phyloP scores from a whole-genome alignment of 2,888 invertebrate genomes.

The Serripes groenlandicus region DNA sequence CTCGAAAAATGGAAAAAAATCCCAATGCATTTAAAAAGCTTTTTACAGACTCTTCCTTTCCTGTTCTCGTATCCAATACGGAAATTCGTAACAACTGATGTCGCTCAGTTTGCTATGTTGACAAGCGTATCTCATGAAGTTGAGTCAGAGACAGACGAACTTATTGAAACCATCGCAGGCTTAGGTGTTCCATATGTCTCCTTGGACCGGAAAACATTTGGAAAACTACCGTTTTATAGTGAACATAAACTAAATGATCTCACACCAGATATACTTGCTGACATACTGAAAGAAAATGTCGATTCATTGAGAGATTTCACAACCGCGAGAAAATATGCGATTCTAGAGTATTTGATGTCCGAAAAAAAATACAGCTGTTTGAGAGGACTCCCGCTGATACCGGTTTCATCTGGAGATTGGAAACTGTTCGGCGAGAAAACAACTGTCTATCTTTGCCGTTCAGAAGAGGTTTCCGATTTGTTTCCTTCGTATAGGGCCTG shows the following conservation, averaged over 20 bases:
- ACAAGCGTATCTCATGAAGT: background rate
- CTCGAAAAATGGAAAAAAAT: slow-evolving; percentile 51
- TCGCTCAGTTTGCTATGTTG: slow-evolving; percentile 35
- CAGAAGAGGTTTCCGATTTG: background rate
- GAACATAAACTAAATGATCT: slow-evolving; percentile 10
- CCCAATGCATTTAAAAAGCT: background rate
- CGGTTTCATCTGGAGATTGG: slow-evolving; percentile 72
- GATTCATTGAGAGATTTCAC: background rate
- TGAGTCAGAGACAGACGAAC: background rate
- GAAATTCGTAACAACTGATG: slow-evolving; percentile 28
- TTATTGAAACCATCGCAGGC: slow-evolving; percentile 12
- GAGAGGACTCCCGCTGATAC: slow-evolving; percentile 72
- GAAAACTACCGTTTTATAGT: slow-evolving; percentile 10
- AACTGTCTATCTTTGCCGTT: background rate
- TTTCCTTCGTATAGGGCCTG: background rate
- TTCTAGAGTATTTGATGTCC: slow-evolving; percentile 39
- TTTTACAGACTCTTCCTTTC: slow-evolving; percentile 43
- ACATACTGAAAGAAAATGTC: slow-evolving; percentile 1
- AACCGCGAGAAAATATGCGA: slow-evolving; percentile 11
- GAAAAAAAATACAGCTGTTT: slow-evolving; percentile 28
- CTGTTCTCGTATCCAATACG: slow-evolving; percentile 25
- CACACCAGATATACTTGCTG: slow-evolving; percentile 15
- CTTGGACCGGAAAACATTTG: slow-evolving; percentile 24
- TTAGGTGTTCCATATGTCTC: slow-evolving; percentile 22
- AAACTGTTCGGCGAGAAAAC: slow-evolving; percentile 19